Percentiles rank a stretch among this genome's conserved stretches.
Conservation (phyloP, 2,888 invertebrate species). For the Microctonus aethiopoides region DNA sequence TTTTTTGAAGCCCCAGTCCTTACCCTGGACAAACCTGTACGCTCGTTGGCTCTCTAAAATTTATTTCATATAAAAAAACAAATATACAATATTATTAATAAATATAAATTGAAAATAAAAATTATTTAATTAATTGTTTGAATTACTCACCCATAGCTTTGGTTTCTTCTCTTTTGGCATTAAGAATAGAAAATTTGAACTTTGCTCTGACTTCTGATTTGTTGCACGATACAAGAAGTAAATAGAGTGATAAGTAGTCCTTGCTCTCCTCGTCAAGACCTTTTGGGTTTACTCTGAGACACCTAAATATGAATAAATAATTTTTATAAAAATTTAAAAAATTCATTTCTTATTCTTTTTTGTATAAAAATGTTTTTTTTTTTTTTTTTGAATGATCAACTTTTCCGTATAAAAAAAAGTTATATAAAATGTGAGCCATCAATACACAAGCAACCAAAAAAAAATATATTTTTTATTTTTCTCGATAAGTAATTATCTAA, state of each 20-base stretch:
- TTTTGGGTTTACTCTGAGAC: slow-evolving; percentile 99
- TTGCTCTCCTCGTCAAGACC: slow-evolving; percentile 99
- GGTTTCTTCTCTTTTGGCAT: slow-evolving; percentile 99
- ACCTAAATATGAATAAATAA: slow-evolving; percentile 70
- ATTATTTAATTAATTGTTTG: slow-evolving; percentile 1
- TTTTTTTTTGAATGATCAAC: no score
- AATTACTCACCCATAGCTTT: slow-evolving; percentile 93
- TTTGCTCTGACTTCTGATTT: slow-evolving; percentile 99
- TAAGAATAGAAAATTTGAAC: slow-evolving; percentile 99
- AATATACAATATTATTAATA: slow-evolving; percentile 26
- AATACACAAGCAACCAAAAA: no score
- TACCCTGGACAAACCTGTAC: slow-evolving; percentile 99
- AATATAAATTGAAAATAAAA: background rate
- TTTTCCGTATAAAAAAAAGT: no score
- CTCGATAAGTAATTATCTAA: background rate
- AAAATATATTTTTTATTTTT: no score
- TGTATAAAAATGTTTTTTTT: no score
- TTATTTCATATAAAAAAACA: no score
- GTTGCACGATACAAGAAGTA: slow-evolving; percentile 99
- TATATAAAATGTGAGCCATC: no score
- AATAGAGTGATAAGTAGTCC: slow-evolving; percentile 98
- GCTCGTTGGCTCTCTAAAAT: slow-evolving; percentile 84
- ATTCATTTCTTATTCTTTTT: no score
- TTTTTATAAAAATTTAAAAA: no score
- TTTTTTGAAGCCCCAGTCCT: slow-evolving; percentile 99